These are phyloP conservation scores for Poecile montanus DNA, from an alignment of 2,797 vertebrate species.

Conservation along the genomic window DNA sequence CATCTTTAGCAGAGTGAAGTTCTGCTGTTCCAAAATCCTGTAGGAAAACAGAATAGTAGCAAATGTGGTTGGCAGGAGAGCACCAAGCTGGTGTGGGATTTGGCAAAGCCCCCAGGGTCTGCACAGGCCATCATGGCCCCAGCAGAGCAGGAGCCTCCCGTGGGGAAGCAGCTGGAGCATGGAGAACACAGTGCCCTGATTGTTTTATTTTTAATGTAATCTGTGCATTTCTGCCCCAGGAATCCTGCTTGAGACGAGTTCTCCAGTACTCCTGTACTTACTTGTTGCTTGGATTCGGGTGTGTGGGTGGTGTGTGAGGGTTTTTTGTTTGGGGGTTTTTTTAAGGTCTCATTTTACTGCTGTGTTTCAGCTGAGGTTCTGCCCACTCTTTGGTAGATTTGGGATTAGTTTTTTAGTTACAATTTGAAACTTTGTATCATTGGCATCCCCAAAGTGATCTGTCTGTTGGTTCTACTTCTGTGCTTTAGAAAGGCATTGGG, in stretches of 20 bases:
- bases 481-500: neutral
- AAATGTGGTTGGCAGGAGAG: neutral
- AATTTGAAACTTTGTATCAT: neutral
- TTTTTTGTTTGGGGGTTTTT: neutral
- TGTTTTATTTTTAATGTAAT: neutral
- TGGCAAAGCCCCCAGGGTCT: neutral
- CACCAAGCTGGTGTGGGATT: fast-evolving
- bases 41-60: neutral
- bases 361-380: neutral
- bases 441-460: neutral
- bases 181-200: neutral
- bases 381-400: neutral
- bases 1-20: neutral
- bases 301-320: neutral
- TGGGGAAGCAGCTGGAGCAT: constrained; percentile 14
- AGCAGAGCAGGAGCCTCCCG: neutral
- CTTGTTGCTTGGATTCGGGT: neutral
- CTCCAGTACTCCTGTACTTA: neutral
- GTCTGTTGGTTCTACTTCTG: neutral
- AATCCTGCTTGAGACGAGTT: neutral
- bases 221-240: neutral
- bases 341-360: neutral
- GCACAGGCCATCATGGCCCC: neutral
- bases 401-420: neutral
- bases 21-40: neutral